A percentile compares a stretch with the other conserved stretches of the same genome.
These are phyloP conservation scores for Ardeotis arabs DNA, from an alignment of 2,113 vertebrate genomes.

Conservation along the genomic window DNA sequence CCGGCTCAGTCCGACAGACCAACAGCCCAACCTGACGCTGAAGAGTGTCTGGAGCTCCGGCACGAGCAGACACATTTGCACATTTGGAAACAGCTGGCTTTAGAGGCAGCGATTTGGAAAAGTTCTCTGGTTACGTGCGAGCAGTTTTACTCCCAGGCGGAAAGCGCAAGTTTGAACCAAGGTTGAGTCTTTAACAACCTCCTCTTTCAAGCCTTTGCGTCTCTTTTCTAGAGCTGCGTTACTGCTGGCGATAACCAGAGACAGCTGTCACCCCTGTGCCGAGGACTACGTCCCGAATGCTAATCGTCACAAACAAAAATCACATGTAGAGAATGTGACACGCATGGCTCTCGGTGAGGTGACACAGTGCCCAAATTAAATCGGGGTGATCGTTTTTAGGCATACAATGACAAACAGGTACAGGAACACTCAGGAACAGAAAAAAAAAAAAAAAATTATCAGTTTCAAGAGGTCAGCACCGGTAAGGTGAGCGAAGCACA, in stretches of 20 bases:
- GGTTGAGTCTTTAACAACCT: slow-evolving; percentile 43
- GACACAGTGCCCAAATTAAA: slow-evolving; percentile 76
- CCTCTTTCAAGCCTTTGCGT: background rate
- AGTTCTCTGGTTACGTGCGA: slow-evolving; percentile 38
- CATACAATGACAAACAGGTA: slow-evolving; percentile 75
- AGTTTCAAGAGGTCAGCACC: slow-evolving; percentile 58
- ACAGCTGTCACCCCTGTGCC: slow-evolving; percentile 51
- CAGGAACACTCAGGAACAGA: slow-evolving; percentile 70
- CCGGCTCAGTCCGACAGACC: slow-evolving; percentile 60
- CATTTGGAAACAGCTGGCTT: slow-evolving; percentile 49
- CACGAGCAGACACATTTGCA: slow-evolving; percentile 36
- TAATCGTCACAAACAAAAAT: slow-evolving; percentile 80
- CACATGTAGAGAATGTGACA: slow-evolving; percentile 79
- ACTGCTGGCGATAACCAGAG: slow-evolving; percentile 57
- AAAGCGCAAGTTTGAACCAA: slow-evolving; percentile 5
- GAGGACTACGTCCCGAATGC: slow-evolving; percentile 61
- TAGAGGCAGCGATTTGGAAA: slow-evolving; percentile 27
- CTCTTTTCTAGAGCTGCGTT: background rate
- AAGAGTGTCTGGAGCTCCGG: slow-evolving; percentile 48
- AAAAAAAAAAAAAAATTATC: slow-evolving; percentile 5
- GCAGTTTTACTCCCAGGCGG: background rate
- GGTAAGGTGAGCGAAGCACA: slow-evolving; percentile 63
- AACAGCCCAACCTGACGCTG: slow-evolving; percentile 56
- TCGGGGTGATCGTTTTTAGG: slow-evolving; percentile 69
- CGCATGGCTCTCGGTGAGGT: slow-evolving; percentile 78